Evolutionary conservation across 2,888 invertebrate genomes (phyloP).

Genomic region (Andrena haemorrhoa): DNA sequence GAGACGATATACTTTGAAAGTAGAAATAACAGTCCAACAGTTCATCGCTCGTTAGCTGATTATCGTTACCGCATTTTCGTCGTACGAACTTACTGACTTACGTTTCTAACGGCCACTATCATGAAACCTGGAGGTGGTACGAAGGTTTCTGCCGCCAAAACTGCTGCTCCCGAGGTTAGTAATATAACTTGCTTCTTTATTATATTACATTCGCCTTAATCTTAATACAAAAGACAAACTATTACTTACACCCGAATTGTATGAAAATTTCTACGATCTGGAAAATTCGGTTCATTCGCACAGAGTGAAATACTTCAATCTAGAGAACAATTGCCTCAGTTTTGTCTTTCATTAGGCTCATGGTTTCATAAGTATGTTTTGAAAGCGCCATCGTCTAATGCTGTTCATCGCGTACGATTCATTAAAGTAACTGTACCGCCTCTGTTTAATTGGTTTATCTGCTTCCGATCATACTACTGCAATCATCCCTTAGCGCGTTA

Average conservation of each 20-base stretch:
- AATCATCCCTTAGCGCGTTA: background rate
- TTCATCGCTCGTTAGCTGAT: background rate
- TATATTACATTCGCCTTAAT: background rate
- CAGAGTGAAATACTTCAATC: background rate
- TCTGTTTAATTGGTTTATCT: background rate
- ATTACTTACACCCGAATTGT: background rate
- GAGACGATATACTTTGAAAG: background rate
- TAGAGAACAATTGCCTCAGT: background rate
- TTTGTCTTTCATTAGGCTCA: background rate
- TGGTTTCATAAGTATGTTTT: background rate
- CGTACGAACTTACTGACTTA: slow-evolving; percentile 28
- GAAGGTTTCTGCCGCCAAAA: slow-evolving; percentile 77
- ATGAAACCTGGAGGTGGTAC: slow-evolving; percentile 80
- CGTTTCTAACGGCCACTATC: slow-evolving; percentile 48
- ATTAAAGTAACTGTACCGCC: background rate
- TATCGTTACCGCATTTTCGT: background rate
- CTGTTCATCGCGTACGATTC: background rate
- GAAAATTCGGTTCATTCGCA: background rate
- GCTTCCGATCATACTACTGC: background rate
- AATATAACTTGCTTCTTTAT: slow-evolving; percentile 15
- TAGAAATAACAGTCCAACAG: background rate
- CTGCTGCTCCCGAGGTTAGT: slow-evolving; percentile 79
- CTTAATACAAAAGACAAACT: background rate
- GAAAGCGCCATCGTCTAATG: background rate
- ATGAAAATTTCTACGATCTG: background rate